Evolutionary conservation across 2,113 vertebrate species (phyloP), one percentile per base, ranked within the genome.

Genomic region (Isurus oxyrinchus): DNA sequence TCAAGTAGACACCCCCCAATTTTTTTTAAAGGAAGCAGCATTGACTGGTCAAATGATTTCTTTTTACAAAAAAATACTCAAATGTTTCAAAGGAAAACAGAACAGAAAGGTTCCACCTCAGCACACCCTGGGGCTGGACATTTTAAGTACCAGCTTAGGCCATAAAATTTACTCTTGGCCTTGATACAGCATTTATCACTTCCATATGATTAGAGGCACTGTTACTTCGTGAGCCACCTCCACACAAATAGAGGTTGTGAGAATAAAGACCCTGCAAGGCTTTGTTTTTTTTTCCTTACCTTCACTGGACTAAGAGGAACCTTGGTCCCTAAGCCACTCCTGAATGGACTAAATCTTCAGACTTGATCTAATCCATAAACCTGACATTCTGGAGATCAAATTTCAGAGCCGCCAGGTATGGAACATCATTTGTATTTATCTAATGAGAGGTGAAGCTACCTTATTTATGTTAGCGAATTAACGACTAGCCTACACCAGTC

Each of bases 141-240:
- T 95, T 94, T 91, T 95, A 72, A 95, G 66, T 95, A 76, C 66
- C 94, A 95, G 44, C 10, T 69, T 55, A 31, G 44, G 49, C 67
- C 40, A 69, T 95, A 69, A 95, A 95, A 69, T 10, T 49, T 35
- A 69, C 66, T 49, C 67, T 72, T 95, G 94, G 94, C 94, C 67
- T 35, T 35, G 44, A 25, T 53, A 53, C 66, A 95, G 13, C 49
- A 40, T 55, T 95, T 72, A 95, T 95, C 44, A 95, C 63, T 95
- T 72, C 94, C 94, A 95, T 72, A 72, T 95, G 94, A 72, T 55
- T 53, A 5, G 23, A 27, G 63, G 44, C 49, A 72, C 27, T 72
- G 67, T 76, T 95, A 72, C 76, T 95, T 76, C 55, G 67, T 19
- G 44, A 49, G 25, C 49, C 67, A 72, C 66, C 66, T 72, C 61